Evolutionary conservation across 1,140 invertebrate genomes (phyloP).

Genomic region (Drosophila tristis): DNA sequence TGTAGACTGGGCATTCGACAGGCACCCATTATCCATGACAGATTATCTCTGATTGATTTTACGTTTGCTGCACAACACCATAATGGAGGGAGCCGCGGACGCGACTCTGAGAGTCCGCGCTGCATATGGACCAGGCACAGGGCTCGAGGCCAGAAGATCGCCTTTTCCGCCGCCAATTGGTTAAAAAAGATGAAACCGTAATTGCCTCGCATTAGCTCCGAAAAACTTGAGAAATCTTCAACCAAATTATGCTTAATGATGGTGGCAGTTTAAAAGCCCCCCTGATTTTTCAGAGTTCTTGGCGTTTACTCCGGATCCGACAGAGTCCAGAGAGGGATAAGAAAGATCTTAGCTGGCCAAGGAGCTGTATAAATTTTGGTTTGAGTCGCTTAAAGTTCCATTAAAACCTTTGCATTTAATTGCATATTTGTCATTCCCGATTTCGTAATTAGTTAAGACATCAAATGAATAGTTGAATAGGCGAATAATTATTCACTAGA

Average conservation of each 20-base stretch:
- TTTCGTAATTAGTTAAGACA: slow-evolving; percentile 41
- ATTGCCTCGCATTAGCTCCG: slow-evolving; percentile 75
- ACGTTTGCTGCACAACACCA: slow-evolving; percentile 68
- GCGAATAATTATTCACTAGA: slow-evolving; percentile 40
- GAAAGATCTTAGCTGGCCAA: slow-evolving; percentile 19
- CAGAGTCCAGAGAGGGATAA: slow-evolving; percentile 20
- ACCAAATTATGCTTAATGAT: slow-evolving; percentile 80
- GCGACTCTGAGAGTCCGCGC: slow-evolving; percentile 10
- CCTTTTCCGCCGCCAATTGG: slow-evolving; percentile 71
- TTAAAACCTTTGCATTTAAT: slow-evolving; percentile 39
- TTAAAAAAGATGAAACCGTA: slow-evolving; percentile 68
- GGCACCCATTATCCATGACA: slow-evolving; percentile 78
- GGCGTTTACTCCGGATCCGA: slow-evolving; percentile 13
- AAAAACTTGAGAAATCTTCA: slow-evolving; percentile 70
- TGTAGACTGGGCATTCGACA: slow-evolving; percentile 27
- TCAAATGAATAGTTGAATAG: slow-evolving; percentile 30
- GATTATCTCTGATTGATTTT: slow-evolving; percentile 83
- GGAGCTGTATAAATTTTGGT: neutral
- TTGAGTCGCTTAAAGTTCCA: slow-evolving; percentile 6
- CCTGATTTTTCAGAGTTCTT: slow-evolving; percentile 38
- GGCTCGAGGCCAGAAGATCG: slow-evolving; percentile 69
- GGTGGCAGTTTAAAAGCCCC: slow-evolving; percentile 22
- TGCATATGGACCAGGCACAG: slow-evolving; percentile 38
- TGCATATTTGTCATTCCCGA: slow-evolving; percentile 32
- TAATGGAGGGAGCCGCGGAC: slow-evolving; percentile 59